phyloP scores from a whole-genome alignment of 92 coral and sea anemone species.

The Porites rus region DNA sequence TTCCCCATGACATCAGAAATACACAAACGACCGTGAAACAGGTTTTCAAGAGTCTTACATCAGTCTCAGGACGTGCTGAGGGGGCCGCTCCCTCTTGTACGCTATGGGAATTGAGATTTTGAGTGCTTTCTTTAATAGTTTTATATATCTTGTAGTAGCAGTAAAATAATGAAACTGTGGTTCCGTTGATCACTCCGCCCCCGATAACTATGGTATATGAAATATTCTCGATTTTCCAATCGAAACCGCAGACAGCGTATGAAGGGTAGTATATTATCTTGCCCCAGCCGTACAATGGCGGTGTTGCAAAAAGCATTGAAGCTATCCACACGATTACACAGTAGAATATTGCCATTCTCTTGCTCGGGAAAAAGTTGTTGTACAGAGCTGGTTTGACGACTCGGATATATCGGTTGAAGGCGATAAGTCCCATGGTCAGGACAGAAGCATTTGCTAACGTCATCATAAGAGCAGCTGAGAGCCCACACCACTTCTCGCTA shows the following conservation, averaged over 20 bases:
- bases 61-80: neutral
- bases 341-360: constrained; percentile 36
- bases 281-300: constrained; percentile 78
- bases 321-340: constrained; percentile 50
- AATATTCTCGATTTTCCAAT: constrained; percentile 62
- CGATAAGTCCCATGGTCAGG: constrained; percentile 64
- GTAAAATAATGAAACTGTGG: constrained; percentile 25
- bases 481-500: constrained; percentile 39
- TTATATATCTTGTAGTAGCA: constrained; percentile 54
- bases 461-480: constrained; percentile 41
- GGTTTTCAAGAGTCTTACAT: constrained; percentile 50
- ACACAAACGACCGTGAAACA: constrained; percentile 70
- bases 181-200: constrained; percentile 48
- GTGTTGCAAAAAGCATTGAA: constrained; percentile 55
- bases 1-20: constrained; percentile 46
- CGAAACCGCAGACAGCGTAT: constrained; percentile 54
- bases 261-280: constrained; percentile 43
- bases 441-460: constrained; percentile 65
- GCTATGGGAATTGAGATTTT: constrained; percentile 26
- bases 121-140: constrained; percentile 33
- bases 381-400: constrained; percentile 57
- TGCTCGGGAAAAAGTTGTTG: constrained; percentile 51
- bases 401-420: constrained; percentile 66
- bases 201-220: constrained; percentile 54
- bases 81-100: neutral